phyloP scores from a whole-genome alignment of 2,113 vertebrate species.

The zebrafish (Danio rerio) region DNA sequence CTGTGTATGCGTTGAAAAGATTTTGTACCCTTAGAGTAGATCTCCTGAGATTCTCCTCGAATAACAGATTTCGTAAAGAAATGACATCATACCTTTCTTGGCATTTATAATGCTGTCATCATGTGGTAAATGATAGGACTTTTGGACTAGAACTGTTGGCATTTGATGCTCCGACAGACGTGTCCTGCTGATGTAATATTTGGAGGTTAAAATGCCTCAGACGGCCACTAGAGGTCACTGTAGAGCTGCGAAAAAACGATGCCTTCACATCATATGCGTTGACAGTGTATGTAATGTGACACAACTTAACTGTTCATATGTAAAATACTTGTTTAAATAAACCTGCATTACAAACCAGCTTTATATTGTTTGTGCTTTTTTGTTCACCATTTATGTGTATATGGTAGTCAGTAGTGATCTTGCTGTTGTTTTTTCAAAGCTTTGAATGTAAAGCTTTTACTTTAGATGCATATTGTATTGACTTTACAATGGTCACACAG shows the following conservation, averaged over 20 bases:
- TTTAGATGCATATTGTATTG: too few species aligned
- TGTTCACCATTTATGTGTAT: not conserved
- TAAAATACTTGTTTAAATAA: not conserved
- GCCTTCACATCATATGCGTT: not conserved
- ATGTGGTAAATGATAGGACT: not conserved
- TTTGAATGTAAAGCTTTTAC: not conserved
- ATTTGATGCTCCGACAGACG: not conserved
- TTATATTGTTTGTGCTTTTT: not conserved
- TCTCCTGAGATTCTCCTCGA: not conserved
- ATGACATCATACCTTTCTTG: not conserved
- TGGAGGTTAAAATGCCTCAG: not conserved
- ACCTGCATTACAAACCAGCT: not conserved
- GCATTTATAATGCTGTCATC: not conserved
- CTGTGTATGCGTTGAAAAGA: not conserved
- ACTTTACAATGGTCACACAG: too few species aligned
- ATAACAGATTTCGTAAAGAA: not conserved
- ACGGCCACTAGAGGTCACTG: conserved; percentile 9
- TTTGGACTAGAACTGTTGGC: not conserved
- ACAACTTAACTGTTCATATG: not conserved
- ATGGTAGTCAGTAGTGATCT: not conserved
- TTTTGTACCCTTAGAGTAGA: not conserved
- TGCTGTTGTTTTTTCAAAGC: not conserved
- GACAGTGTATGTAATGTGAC: not conserved
- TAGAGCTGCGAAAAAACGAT: not conserved
- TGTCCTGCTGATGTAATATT: not conserved